Evolutionary conservation across 2,113 vertebrate genomes (phyloP).

Genomic region (Apeltes quadracus): DNA sequence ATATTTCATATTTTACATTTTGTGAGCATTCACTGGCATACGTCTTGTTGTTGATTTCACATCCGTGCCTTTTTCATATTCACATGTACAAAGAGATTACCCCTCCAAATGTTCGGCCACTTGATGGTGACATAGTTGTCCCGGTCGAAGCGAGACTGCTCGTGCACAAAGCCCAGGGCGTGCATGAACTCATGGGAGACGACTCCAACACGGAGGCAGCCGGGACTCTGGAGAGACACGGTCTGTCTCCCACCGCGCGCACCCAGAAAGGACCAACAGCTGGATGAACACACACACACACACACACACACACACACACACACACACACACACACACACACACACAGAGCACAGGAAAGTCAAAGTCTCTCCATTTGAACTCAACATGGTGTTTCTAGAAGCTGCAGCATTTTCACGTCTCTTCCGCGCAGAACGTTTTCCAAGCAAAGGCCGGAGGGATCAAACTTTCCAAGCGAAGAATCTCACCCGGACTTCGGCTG

Average conservation of each 20-base stretch:
- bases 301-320: slow-evolving; percentile 2
- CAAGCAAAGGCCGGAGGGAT: not conserved
- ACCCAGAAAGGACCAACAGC: slow-evolving; percentile 84
- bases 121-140: slow-evolving; percentile 72
- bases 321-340: not conserved
- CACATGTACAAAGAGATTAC: slow-evolving; percentile 45
- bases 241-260: slow-evolving; percentile 77
- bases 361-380: not conserved
- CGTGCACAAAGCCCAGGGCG: slow-evolving; percentile 71
- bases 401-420: not conserved
- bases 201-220: slow-evolving; percentile 71
- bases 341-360: slow-evolving; percentile 12
- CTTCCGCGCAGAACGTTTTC: not conserved
- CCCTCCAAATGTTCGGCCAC: slow-evolving; percentile 81
- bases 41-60: not conserved
- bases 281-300: slow-evolving; percentile 37
- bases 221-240: slow-evolving; percentile 69
- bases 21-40: not conserved
- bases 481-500: slow-evolving; percentile 84
- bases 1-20: not conserved
- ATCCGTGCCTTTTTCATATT: not conserved
- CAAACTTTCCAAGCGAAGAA: slow-evolving; percentile 2
- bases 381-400: not conserved
- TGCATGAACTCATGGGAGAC: slow-evolving; percentile 78
- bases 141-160: slow-evolving; percentile 79